Conservation (phyloP, 2,113 vertebrate species). For the Ranitomeya variabilis region DNA sequence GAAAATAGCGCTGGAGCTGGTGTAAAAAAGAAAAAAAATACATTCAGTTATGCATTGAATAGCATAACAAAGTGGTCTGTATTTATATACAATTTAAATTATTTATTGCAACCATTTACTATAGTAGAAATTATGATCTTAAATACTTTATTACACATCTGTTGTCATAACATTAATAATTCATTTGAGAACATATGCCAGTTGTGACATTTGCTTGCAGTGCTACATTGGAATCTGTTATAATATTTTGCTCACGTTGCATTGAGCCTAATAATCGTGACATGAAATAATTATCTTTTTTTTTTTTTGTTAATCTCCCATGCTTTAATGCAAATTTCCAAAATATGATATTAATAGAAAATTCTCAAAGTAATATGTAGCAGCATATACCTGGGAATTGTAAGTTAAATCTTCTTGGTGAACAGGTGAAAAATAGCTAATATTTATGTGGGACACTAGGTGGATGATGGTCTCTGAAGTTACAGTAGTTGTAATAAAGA, state of each 20-base stretch:
- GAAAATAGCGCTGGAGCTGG: constrained; percentile 8
- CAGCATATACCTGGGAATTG: not conserved
- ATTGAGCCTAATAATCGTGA: not conserved
- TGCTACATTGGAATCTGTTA: constrained; percentile 40
- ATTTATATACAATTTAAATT: constrained; percentile 56
- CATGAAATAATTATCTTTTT: not conserved
- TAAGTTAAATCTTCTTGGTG: not conserved
- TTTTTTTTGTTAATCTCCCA: not conserved
- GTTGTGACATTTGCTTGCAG: constrained; percentile 22
- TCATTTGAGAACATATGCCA: constrained; percentile 38
- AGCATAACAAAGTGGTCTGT: constrained; percentile 38
- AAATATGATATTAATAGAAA: not conserved
- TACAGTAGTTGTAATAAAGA: not conserved
- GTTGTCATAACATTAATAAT: constrained; percentile 43
- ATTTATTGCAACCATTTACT: constrained; percentile 56
- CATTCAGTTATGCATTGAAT: constrained; percentile 17
- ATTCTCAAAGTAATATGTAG: not conserved
- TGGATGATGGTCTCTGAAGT: not conserved
- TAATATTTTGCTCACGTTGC: constrained; percentile 2
- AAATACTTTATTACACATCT: constrained; percentile 46
- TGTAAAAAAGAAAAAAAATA: constrained; percentile 2
- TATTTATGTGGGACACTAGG: not conserved
- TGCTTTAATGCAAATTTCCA: not conserved
- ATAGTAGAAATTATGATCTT: constrained; percentile 48
- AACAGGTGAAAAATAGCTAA: not conserved